phyloP scores from a whole-genome alignment of 2,888 invertebrate species.

The Sinodicranocentrus sp. region DNA sequence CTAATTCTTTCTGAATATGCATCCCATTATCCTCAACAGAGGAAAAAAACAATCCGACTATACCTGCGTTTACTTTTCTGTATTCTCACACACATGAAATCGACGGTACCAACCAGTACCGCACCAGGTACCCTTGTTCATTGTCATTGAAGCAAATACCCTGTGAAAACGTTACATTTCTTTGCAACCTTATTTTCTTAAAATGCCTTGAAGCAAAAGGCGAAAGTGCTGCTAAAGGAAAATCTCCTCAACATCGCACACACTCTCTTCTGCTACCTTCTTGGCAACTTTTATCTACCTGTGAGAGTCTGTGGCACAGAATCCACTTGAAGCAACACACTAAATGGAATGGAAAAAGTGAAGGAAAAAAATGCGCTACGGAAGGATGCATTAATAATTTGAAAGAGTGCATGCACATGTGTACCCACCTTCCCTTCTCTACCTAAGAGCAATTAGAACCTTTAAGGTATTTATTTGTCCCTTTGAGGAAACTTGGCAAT shows the following conservation, averaged over 20 bases:
- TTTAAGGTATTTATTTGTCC: no score
- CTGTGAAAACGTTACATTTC: neutral
- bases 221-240: constrained; percentile 26
- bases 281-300: neutral
- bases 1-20: neutral
- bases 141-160: no score
- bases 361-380: neutral
- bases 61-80: no score
- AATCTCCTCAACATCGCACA: neutral
- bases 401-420: neutral
- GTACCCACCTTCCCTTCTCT: neutral
- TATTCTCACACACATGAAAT: no score
- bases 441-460: neutral
- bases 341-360: constrained; percentile 20
- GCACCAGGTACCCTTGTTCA: no score
- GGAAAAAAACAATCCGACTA: no score
- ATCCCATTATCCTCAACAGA: neutral
- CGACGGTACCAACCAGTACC: no score
- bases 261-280: neutral
- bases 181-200: neutral
- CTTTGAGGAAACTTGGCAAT: neutral
- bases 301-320: neutral
- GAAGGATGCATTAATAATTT: neutral
- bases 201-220: constrained; percentile 20
- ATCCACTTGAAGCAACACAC: neutral